These are phyloP conservation scores for Choristoneura rosaceana DNA, from an alignment of 2,888 invertebrate species.

Conservation along the genomic window DNA sequence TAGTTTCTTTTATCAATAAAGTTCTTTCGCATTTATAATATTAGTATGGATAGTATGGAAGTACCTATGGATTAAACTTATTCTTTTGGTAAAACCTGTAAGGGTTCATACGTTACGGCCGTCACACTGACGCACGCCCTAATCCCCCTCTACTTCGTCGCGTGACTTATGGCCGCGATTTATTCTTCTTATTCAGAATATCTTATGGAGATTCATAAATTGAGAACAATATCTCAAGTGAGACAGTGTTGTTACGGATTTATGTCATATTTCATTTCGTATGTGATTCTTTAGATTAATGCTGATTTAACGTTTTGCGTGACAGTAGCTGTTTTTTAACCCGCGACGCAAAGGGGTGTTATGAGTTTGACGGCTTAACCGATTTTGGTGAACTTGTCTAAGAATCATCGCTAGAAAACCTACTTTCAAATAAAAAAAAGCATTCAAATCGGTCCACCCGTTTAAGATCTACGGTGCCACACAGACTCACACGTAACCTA, in stretches of 20 bases:
- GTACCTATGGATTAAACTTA: too few species aligned
- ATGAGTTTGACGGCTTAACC: too few species aligned
- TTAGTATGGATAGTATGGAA: too few species aligned
- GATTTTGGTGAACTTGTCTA: too few species aligned
- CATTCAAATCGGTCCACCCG: too few species aligned
- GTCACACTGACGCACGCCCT: conserved; percentile 29
- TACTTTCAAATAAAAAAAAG: too few species aligned
- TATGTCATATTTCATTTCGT: conserved; percentile 39
- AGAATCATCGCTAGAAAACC: too few species aligned
- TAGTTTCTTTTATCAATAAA: too few species aligned
- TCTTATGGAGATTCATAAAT: conserved; percentile 43
- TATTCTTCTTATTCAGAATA: conserved; percentile 43
- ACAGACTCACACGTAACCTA: too few species aligned
- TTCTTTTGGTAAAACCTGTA: background rate
- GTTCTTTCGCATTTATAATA: too few species aligned
- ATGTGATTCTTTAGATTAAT: conserved; percentile 34
- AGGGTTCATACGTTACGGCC: conserved; percentile 3
- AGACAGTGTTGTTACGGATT: conserved; percentile 40
- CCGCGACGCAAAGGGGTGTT: too few species aligned
- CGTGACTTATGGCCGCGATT: conserved; percentile 40
- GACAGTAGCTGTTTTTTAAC: background rate
- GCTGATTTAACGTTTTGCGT: conserved; percentile 15
- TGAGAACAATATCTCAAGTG: conserved; percentile 40
- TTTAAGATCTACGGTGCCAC: too few species aligned
- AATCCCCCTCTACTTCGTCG: conserved; percentile 29